A percentile compares a stretch with the other conserved stretches of the same genome.
phyloP scores from a whole-genome alignment of 92 coral and sea anemone species.

The Parazoanthus swiftii region DNA sequence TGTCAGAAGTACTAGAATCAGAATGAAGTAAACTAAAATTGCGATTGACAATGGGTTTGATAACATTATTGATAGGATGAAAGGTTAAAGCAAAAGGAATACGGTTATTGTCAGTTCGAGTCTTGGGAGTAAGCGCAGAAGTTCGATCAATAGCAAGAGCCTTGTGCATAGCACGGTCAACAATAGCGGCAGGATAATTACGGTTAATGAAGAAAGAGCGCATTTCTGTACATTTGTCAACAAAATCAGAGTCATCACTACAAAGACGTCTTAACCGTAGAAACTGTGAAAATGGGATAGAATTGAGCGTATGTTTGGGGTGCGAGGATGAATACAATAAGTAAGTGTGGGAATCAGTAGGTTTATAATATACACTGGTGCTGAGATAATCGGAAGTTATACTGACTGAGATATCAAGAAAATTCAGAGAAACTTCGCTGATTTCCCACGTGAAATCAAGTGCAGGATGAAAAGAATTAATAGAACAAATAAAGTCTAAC shows the following conservation, averaged over 20 bases:
- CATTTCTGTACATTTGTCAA: slow-evolving; percentile 40
- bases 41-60: slow-evolving; percentile 49
- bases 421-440: slow-evolving; percentile 28
- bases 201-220: slow-evolving; percentile 45
- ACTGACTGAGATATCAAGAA: slow-evolving; percentile 43
- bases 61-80: slow-evolving; percentile 46
- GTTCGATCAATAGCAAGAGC: slow-evolving; percentile 41
- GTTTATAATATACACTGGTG: slow-evolving; percentile 40
- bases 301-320: not conserved
- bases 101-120: slow-evolving; percentile 36
- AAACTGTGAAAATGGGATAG: slow-evolving; percentile 49
- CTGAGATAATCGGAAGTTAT: slow-evolving; percentile 30
- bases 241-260: slow-evolving; percentile 46
- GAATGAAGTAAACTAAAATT: slow-evolving; percentile 41
- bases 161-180: slow-evolving; percentile 42
- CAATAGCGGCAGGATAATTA: slow-evolving; percentile 39
- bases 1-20: slow-evolving; percentile 40
- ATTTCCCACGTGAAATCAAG: slow-evolving; percentile 13
- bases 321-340: slow-evolving; percentile 36
- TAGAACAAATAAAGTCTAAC: no score
- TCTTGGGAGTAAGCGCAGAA: slow-evolving; percentile 45
- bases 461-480: no score
- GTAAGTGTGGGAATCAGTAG: slow-evolving; percentile 37
- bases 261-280: slow-evolving; percentile 59
- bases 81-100: slow-evolving; percentile 45